Base-by-base conservation (phyloP, 2,113 vertebrate species). In the Mirza zaza region DNA sequence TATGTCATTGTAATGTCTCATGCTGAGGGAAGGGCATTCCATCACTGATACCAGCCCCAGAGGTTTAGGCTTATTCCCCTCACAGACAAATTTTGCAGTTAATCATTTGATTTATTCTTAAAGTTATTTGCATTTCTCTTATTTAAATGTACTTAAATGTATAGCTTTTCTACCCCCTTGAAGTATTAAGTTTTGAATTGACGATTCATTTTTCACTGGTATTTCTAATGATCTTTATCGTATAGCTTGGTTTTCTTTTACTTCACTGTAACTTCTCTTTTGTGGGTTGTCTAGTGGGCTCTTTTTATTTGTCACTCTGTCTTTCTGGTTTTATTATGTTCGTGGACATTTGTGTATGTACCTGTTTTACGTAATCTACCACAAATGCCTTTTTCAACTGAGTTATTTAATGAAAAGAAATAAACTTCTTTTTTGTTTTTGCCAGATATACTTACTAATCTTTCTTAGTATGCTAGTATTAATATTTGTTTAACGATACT, bases 241-340 rank as follows among this genome's bases (percentile, higher is more conserved):
- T 67, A 21, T 10, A 82, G 5, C 23, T 45, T 82, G 71, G 83
- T 91, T 68, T 89, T 73, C 29, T 65, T 83, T 89, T 71, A 50
- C 2, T 25, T 87, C 7, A 36, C 27, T 75, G 34, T 61, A 88
- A 63, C 39, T 87, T 91, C n/a, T 20, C 1, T 83, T 12, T 67
- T 68, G 17, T 5, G 21, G 23, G 20, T 80, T 95, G 12, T 95
- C 4, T 81, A n/a, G 5, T 92, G 17, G 2, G 11, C 67, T 93
- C 25, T 75, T 91, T 85, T 94, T 63, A 45, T 70, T 84, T 42
- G 39, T 90, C 87, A 36, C 25, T 96, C 94, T 76, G 36, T 89
- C 48, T 95, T 93, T 93, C 48, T 85, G 63, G 76, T 76, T 95
- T 77, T 90, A 52, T 17, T 91, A 6, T 67, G 13, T 81, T 81